Evolutionary conservation across 2,888 invertebrate species (phyloP).

Genomic region (Ecliptopera silaceata): DNA sequence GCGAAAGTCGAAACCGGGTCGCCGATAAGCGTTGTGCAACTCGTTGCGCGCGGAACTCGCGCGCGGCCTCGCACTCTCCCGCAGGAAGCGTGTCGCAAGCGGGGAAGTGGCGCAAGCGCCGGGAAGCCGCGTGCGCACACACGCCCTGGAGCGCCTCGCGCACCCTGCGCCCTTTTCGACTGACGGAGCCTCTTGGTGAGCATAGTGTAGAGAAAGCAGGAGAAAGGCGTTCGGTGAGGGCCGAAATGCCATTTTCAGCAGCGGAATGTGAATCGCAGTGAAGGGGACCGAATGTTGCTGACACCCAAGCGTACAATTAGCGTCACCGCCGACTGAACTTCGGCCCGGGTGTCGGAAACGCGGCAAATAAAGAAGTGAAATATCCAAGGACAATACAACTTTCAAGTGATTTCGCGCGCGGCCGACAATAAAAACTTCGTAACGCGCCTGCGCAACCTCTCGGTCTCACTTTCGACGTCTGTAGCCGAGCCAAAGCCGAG

Average conservation of each 20-base stretch:
- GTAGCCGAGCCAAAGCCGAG: conserved; percentile 46
- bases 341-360: conserved; percentile 76
- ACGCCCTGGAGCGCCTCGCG: conserved; percentile 67
- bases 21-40: conserved; percentile 76
- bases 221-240: conserved; percentile 28
- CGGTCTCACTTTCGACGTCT: conserved; percentile 80
- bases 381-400: conserved; percentile 82
- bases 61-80: conserved; percentile 79
- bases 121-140: conserved; percentile 71
- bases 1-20: conserved; percentile 76
- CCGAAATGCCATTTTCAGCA: conserved; percentile 8
- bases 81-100: conserved; percentile 80
- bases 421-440: conserved; percentile 82
- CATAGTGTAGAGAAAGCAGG: conserved; percentile 27
- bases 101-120: conserved; percentile 80
- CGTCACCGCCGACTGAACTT: conserved; percentile 69
- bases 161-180: conserved; percentile 56
- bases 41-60: conserved; percentile 70
- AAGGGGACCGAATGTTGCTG: conserved; percentile 63
- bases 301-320: conserved; percentile 59
- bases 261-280: conserved; percentile 54
- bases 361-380: conserved; percentile 80
- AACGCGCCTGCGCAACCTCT: conserved; percentile 80
- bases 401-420: conserved; percentile 83
- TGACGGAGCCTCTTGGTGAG: conserved; percentile 58